Base-by-base conservation (phyloP, 92 coral and sea anemone species). In the Porites lobata region DNA sequence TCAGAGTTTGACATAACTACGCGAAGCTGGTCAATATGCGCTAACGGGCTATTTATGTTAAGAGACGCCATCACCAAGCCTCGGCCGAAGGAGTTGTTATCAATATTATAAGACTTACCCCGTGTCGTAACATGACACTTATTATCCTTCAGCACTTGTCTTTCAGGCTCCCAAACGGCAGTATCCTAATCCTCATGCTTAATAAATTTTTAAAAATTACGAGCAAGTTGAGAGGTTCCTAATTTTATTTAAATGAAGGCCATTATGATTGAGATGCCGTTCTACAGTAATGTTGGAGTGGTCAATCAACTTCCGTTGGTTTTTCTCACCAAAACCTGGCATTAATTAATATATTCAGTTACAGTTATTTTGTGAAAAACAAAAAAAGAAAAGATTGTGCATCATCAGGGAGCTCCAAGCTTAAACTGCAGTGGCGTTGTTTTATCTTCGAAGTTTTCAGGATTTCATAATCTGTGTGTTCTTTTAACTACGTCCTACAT, bases 151-250 rank as follows among this genome's bases (percentile, higher is more conserved):
- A 70, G 75, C 17, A 70, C 52, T 64, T 63, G 76, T 50, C 21
- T 50, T 73, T 83, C 75, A 78, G 87, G 66, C 87, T 88, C 91
- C 82, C 82, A 88, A 77, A 61, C 86, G 86, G 92, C 89, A 84
- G 63, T 76, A 26, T 58, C 80, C 92, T 84, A 84, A 78, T 89
- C 63, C 2, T 13, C 70, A 32, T 67, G 20, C 57, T 62, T 85
- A 15, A 89, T 24, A 21, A 65, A 76, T 51, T 87, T 73, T 5
- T 69, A 63, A 69, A 62, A 83, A 51, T 57, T 89, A 38, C 80
- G 74, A 58, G 92, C 92, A 24, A 88, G 56, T 83, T 67, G 86
- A 26, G 84, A 83, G 26, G 86, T 91, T 83, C 87, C 90, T 77
- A 26, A 12, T 79, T 79, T 70, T 88, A 66, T 83, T 88, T 59